These are phyloP conservation scores for Pasiphila rectangulata DNA, from an alignment of 2,888 invertebrate species.

Conservation along the genomic window DNA sequence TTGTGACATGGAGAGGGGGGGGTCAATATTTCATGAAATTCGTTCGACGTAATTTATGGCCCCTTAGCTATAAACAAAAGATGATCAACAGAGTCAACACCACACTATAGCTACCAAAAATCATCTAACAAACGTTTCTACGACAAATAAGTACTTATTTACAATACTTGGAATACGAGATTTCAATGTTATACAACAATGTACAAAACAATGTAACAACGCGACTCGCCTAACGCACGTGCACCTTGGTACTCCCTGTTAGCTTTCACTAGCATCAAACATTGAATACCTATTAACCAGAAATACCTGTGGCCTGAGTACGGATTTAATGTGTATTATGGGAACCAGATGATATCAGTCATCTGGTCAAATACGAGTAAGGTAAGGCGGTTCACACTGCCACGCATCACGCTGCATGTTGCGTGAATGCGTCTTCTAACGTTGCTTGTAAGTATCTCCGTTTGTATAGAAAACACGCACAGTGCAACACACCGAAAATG, in stretches of 20 bases:
- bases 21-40: too few species aligned
- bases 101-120: constrained; percentile 11
- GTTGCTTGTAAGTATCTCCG: too few species aligned
- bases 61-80: not conserved
- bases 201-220: constrained; percentile 8
- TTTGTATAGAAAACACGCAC: too few species aligned
- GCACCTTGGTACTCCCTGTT: constrained; percentile 15
- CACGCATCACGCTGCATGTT: too few species aligned
- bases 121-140: constrained; percentile 27
- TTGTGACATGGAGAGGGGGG: too few species aligned
- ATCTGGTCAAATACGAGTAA: too few species aligned
- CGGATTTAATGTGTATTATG: too few species aligned
- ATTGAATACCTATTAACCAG: not conserved
- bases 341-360: too few species aligned
- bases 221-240: constrained; percentile 5
- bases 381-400: too few species aligned
- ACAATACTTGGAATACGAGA: constrained; percentile 16
- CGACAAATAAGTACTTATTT: constrained; percentile 23
- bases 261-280: constrained; percentile 8
- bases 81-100: not conserved
- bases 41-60: too few species aligned
- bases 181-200: constrained; percentile 19
- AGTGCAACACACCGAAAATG: too few species aligned
- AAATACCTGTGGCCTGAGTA: not conserved
- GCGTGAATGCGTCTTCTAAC: too few species aligned